Conservation (phyloP, 1,140 invertebrate species). For the Lethrus apterus region DNA sequence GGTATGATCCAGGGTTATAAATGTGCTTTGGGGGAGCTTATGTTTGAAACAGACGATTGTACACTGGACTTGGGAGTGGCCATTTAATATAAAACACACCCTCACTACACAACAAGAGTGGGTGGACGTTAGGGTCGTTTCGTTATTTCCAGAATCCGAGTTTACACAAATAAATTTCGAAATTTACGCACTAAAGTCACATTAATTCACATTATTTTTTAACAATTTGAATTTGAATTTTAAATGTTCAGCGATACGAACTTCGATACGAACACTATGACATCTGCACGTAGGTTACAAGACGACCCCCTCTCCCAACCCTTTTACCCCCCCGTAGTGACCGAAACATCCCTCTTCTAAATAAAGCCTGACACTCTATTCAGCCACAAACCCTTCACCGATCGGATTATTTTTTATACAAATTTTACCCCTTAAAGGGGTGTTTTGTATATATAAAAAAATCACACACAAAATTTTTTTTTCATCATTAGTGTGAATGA, state of each 20-base stretch:
- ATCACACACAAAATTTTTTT: conserved; percentile 24
- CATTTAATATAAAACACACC: conserved; percentile 27
- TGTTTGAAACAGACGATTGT: conserved; percentile 25
- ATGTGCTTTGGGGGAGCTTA: conserved; percentile 26
- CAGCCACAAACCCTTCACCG: conserved; percentile 34
- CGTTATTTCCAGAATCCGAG: not conserved
- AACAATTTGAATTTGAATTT: not conserved
- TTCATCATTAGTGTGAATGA: conserved; percentile 22
- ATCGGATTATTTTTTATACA: conserved; percentile 38
- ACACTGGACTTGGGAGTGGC: conserved; percentile 29
- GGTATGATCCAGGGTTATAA: conserved; percentile 32
- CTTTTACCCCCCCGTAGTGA: conserved; percentile 29
- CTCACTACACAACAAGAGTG: no score
- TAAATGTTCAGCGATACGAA: not conserved
- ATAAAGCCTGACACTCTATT: conserved; percentile 37
- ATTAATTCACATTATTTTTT: not conserved
- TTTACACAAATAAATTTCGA: not conserved
- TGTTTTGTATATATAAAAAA: conserved; percentile 34
- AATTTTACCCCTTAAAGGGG: conserved; percentile 29
- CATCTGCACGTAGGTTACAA: conserved; percentile 9
- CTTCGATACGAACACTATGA: not conserved
- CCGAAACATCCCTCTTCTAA: conserved; percentile 22
- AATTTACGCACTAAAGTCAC: no score
- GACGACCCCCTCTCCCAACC: conserved; percentile 23
- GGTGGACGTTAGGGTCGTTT: conserved; percentile 1